Base-by-base conservation (phyloP, 2,113 vertebrate genomes). In the Hystrix brachyura region DNA sequence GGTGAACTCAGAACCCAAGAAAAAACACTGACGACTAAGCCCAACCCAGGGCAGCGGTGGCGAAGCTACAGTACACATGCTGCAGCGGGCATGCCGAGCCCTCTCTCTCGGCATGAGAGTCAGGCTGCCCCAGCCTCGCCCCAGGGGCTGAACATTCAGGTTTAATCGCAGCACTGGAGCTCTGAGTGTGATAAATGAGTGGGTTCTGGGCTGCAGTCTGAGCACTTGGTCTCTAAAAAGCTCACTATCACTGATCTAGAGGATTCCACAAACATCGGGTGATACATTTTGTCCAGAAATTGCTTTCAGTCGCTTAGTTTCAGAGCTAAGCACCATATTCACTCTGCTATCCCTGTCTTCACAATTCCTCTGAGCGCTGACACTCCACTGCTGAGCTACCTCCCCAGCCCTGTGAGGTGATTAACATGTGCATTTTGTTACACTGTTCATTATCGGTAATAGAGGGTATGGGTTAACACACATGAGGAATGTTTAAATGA, bases 271-370 rank as follows among this genome's bases (percentile, higher is more conserved):
- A 71, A 60, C 12, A 74, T 0, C 10, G 15, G 71, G 51, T 51
- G 32, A 51, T 96, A 29, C 21, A 17, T 55, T 80, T 92, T 85
- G 51, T 53, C 12, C 69, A 34, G 69, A 62, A 17, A 76, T 82
- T 67, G 74, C 23, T 94, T 92, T 79, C 23, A 46, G 3, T 29
- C 60, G 83, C 79, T 95, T 67, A 86, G 74, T 83, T 48, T 87
- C 46, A 74, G 53, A 76, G 38, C 76, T n/a, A 86, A 86, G 59
- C 80, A 72, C 29, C 53, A 34, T 55, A 62, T 76, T 62, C 38
- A 89, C 48, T 71, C 53, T 76, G 51, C 2, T 57, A 38, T 38
- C 48, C 7, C 15, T 34, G 25, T 74, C 17, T 71, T 78, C 38
- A 83, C 59, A 71, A 19, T 71, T 82, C 60, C n/a, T 59, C 57